Conservation (phyloP, 2,113 vertebrate species). For the Pipa parva region DNA sequence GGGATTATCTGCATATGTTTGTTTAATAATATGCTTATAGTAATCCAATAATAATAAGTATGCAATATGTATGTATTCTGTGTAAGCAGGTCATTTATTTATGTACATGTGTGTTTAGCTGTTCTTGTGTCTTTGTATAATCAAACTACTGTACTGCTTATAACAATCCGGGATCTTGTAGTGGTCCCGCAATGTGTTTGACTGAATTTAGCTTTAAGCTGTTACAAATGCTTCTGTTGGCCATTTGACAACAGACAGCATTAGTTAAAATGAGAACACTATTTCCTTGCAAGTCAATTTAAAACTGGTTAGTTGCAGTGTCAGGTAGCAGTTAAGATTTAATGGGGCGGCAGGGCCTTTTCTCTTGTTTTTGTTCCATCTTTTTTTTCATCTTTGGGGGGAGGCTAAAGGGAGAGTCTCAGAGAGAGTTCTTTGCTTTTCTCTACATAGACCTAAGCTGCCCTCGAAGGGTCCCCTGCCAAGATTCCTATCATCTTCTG, state of each 20-base stretch:
- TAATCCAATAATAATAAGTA: no score
- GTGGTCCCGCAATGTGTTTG: neutral
- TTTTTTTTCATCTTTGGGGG: conserved; percentile 68
- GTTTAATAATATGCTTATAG: no score
- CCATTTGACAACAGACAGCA: conserved; percentile 28
- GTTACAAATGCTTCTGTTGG: conserved; percentile 17
- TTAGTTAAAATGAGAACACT: conserved; percentile 56
- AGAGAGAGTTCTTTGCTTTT: conserved; percentile 84
- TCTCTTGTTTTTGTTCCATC: conserved; percentile 50
- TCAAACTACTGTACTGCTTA: no score
- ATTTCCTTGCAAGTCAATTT: conserved; percentile 57
- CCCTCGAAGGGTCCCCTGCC: conserved; percentile 93
- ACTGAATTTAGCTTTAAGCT: conserved; percentile 2
- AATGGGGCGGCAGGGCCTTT: conserved; percentile 57
- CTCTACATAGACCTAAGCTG: conserved; percentile 93
- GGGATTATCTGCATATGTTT: no score
- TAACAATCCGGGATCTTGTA: no score
- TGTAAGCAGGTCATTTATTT: no score
- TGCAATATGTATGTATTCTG: no score
- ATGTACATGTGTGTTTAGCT: no score
- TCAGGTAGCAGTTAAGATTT: conserved; percentile 67
- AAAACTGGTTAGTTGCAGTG: conserved; percentile 60
- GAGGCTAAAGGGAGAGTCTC: conserved; percentile 72
- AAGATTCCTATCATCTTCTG: conserved; percentile 99
- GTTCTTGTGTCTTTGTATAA: no score